Percentiles rank a stretch among this genome's conserved stretches.
These are phyloP conservation scores for Paragorgia papillata DNA, from an alignment of 92 coral and sea anemone species.

Conservation along the genomic window DNA sequence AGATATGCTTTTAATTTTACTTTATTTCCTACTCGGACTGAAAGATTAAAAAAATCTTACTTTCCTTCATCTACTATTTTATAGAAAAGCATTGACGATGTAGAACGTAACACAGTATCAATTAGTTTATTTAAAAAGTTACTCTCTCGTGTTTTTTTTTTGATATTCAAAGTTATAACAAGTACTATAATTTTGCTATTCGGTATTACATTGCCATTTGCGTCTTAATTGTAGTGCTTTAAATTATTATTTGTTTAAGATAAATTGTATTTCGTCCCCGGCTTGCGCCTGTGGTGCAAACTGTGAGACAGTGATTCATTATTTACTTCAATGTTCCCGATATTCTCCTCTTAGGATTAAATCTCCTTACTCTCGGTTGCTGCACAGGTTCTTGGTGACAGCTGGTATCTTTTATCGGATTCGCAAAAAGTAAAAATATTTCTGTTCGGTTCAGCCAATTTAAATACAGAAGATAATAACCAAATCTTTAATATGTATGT, in stretches of 20 bases:
- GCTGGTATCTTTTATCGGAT: too few relatives aligned
- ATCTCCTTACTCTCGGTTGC: too few relatives aligned
- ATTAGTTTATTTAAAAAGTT: background rate
- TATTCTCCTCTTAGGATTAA: too few relatives aligned
- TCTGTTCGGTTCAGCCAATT: too few relatives aligned
- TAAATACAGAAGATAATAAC: too few relatives aligned
- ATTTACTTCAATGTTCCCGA: too few relatives aligned
- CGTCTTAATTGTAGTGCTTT: constrained; percentile 1
- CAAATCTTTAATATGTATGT: too few relatives aligned
- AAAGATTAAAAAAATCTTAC: background rate
- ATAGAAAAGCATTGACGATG: background rate
- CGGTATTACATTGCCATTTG: background rate
- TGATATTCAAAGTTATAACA: background rate
- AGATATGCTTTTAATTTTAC: background rate
- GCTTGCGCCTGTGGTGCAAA: too few relatives aligned
- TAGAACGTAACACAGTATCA: background rate
- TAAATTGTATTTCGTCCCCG: too few relatives aligned
- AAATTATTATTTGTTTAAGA: background rate
- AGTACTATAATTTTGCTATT: background rate
- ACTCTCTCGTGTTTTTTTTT: background rate
- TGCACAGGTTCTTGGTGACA: too few relatives aligned
- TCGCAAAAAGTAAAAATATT: too few relatives aligned
- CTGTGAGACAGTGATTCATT: too few relatives aligned
- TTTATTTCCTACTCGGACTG: background rate
- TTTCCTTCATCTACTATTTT: background rate